Base-by-base conservation (phyloP, 2,797 vertebrate species). In the Neoniphon sammara region DNA sequence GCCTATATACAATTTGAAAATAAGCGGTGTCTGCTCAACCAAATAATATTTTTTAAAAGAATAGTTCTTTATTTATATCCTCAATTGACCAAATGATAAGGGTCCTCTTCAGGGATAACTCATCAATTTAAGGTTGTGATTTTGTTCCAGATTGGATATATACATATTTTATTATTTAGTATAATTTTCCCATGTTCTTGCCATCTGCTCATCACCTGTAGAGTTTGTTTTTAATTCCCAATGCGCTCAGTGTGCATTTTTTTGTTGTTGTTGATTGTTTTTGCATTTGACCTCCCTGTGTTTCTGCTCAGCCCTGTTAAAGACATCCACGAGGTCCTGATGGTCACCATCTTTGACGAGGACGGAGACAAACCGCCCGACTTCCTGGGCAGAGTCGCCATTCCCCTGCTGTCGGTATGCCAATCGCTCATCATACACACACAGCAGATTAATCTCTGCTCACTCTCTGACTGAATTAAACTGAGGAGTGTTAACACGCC, bases 301-400 rank as follows among this genome's bases (percentile, higher is more conserved):
- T 89, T 52, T 79, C 30, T 85, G 57, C 30, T 5, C 85, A 99
- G 98, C 70, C 96, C 96, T 46, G 92, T 99, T 89, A 97, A 95
- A 93, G 98, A 99, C 81, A 93, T 99, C 79, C 97, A 99, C 2
- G 97, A 98, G 14, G 93, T 94, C 68, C 92, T 99, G 81, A 94
- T 98, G 89, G 95, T 98, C 86, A 98, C 96, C 0, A 92, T 99
- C 46, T 97, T 98, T 86, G 97, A 99, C 88, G 97, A 99, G 89
- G 98, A 99, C 71, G 96, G 97, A 89, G 98, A 99, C 91, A 99
- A 98, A 86, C 93, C 96, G 17, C 97, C 97, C 8, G 98, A 99
- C 88, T 99, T 99, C 90, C 95, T 99, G 76, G 98, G 97, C 67
- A 99, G 96, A 94, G 94, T 97, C 67, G 96, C 95, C 82, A 96